A percentile compares a stretch with the other conserved stretches of the same genome.
Conservation (phyloP, 2,797 vertebrate genomes). For the Alectoris magna region DNA sequence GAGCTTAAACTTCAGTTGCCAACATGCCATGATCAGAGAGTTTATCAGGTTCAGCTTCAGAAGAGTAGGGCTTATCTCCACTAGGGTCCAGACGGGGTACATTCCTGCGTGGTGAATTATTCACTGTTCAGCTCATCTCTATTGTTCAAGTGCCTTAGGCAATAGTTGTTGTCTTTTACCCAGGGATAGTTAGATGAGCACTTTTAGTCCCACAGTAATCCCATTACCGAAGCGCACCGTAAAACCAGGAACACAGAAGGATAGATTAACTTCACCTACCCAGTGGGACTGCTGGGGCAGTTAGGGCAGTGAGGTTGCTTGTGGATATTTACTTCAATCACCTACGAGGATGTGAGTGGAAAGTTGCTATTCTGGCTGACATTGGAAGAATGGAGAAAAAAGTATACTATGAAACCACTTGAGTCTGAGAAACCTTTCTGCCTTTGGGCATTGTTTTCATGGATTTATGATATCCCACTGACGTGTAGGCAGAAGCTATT, state of each 20-base stretch:
- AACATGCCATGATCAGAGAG: background rate
- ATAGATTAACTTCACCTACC: background rate
- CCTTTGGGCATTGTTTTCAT: background rate
- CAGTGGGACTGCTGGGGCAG: rapidly evolving
- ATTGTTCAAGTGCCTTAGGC: background rate
- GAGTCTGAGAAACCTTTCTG: background rate
- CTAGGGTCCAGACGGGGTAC: background rate
- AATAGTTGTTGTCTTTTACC: background rate
- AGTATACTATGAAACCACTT: background rate
- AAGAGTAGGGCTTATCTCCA: background rate
- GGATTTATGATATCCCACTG: background rate
- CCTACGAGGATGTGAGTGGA: background rate
- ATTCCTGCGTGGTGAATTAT: background rate
- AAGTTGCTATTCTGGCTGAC: background rate
- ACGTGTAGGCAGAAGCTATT: background rate
- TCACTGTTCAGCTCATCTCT: background rate
- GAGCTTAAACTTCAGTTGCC: background rate
- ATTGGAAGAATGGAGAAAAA: background rate
- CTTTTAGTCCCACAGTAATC: background rate
- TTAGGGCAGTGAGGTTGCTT: background rate
- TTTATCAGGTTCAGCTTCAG: background rate
- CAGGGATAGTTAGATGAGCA: background rate
- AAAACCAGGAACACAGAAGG: background rate
- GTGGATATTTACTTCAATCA: background rate
- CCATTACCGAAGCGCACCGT: background rate